Evolutionary conservation across 2,797 vertebrate species (phyloP).

Genomic region (Urophycis tenuis): DNA sequence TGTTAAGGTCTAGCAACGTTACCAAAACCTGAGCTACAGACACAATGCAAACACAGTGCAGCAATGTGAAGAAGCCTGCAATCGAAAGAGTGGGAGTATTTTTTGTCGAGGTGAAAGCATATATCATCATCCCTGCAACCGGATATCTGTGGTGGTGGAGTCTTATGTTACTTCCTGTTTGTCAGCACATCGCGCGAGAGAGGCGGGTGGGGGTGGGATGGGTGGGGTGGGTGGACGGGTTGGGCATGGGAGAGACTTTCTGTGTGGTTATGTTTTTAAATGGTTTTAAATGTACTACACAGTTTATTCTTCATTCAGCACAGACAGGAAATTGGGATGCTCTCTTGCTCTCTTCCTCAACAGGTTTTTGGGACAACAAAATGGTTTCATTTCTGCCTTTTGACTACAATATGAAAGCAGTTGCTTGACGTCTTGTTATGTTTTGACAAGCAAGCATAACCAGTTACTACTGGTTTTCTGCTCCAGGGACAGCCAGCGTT

Average conservation of each 20-base stretch:
- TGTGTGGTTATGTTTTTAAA: too few species aligned
- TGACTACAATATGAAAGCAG: too few species aligned
- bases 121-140: constrained; percentile 59
- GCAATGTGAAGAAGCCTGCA: constrained; percentile 1
- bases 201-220: constrained; percentile 11
- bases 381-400: too few species aligned
- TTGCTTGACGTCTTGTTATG: too few species aligned
- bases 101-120: constrained; percentile 4
- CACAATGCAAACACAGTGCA: background rate
- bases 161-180: constrained; percentile 68
- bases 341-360: too few species aligned
- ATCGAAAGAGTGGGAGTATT: constrained; percentile 16
- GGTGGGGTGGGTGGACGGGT: constrained; percentile 29
- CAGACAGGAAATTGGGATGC: too few species aligned
- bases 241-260: background rate
- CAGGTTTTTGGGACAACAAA: too few species aligned
- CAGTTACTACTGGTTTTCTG: background rate
- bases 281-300: too few species aligned
- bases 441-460: too few species aligned
- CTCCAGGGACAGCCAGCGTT: background rate
- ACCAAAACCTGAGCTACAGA: background rate
- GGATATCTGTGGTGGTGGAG: constrained; percentile 71
- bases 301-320: too few species aligned
- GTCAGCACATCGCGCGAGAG: constrained; percentile 33
- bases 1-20: background rate